Evolutionary conservation across 2,797 vertebrate species (phyloP).

Genomic region (Mus minutoides): DNA sequence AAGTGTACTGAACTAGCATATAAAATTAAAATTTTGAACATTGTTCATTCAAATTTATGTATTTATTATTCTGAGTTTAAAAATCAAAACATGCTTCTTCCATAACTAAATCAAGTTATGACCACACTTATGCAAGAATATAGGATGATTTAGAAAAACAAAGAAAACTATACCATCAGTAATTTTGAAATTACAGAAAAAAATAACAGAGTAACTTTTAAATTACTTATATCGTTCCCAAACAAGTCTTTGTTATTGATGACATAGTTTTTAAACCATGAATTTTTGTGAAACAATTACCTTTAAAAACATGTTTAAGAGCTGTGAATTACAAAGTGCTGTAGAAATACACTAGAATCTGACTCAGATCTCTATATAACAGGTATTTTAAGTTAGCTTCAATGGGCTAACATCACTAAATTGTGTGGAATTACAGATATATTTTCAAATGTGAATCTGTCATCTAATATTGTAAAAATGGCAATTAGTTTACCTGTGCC

Average conservation of each 20-base stretch:
- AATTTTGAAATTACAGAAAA: neutral
- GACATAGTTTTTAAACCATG: neutral
- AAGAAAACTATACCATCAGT: neutral
- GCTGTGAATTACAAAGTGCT: neutral
- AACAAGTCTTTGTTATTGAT: neutral
- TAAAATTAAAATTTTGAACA: neutral
- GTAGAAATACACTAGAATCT: neutral
- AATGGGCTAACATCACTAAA: neutral
- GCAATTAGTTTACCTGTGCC: neutral
- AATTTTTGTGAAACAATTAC: neutral
- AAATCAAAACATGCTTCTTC: neutral
- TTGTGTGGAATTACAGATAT: neutral
- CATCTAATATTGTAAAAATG: neutral
- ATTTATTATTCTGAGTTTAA: conserved; percentile 47
- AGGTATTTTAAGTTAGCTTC: neutral
- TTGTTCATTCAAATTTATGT: neutral
- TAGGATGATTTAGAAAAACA: neutral
- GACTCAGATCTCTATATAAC: neutral
- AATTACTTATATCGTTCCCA: neutral
- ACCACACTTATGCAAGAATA: neutral
- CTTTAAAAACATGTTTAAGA: neutral
- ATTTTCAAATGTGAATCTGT: neutral
- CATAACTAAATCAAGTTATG: neutral
- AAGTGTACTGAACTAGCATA: neutral
- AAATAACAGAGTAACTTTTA: neutral